Evolutionary conservation across 1,140 invertebrate species (phyloP).

Genomic region (Radopholus similis): DNA sequence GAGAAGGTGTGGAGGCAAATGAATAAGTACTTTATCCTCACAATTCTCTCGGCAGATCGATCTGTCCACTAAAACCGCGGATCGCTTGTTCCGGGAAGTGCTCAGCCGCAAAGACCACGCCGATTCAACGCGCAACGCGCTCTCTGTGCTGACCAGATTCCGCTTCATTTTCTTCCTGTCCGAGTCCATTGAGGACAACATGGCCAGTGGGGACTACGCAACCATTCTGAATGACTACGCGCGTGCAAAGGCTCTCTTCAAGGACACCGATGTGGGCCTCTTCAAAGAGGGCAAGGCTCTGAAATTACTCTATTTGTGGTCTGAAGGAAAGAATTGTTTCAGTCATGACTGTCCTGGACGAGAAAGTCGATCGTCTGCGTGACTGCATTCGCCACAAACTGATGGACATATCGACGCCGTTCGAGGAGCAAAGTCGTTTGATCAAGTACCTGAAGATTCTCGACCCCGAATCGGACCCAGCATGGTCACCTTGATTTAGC

Average conservation of each 20-base stretch:
- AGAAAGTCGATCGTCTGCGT: slow-evolving; percentile 76
- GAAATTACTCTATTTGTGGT: slow-evolving; percentile 7
- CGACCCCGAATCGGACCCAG: slow-evolving; percentile 56
- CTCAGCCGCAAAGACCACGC: slow-evolving; percentile 85
- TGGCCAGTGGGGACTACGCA: slow-evolving; percentile 89
- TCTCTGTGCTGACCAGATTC: slow-evolving; percentile 83
- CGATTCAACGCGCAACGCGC: slow-evolving; percentile 87
- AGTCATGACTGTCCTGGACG: slow-evolving; percentile 75
- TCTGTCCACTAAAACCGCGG: slow-evolving; percentile 84
- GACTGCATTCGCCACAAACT: slow-evolving; percentile 76
- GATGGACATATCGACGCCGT: slow-evolving; percentile 76
- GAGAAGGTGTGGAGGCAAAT: slow-evolving; percentile 25
- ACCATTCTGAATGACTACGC: slow-evolving; percentile 96
- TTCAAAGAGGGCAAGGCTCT: slow-evolving; percentile 67
- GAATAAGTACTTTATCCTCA: neutral
- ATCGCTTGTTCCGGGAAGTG: slow-evolving; percentile 89
- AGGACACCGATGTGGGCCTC: slow-evolving; percentile 79
- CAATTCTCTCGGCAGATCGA: slow-evolving; percentile 51
- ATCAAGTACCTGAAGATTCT: slow-evolving; percentile 65
- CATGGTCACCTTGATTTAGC: slow-evolving; percentile 27
- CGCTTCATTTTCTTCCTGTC: slow-evolving; percentile 90
- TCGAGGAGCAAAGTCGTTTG: slow-evolving; percentile 88
- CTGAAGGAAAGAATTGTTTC: slow-evolving; percentile 17
- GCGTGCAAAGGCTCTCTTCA: slow-evolving; percentile 88
- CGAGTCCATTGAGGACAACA: slow-evolving; percentile 81